Conservation (phyloP, 2,113 vertebrate species). For the human region DNA sequence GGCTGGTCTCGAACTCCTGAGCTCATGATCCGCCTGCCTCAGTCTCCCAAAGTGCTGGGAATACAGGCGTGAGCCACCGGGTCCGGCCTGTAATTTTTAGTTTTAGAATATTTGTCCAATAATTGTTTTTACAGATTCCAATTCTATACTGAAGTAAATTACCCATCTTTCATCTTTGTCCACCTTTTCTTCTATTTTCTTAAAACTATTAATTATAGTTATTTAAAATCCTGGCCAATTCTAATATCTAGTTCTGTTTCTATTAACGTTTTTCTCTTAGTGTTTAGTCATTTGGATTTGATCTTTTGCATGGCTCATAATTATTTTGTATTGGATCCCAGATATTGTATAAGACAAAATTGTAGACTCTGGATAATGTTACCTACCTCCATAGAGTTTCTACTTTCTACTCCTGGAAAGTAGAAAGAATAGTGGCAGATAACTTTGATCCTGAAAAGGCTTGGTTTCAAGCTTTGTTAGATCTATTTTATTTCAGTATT, state of each 20-base stretch:
- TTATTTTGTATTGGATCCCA: not conserved
- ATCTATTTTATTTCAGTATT: not conserved
- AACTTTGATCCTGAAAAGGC: not conserved
- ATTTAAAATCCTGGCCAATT: not conserved
- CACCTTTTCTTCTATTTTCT: not conserved
- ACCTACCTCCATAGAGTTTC: not conserved
- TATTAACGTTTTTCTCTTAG: not conserved
- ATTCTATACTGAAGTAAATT: not conserved
- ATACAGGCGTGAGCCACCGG: no score
- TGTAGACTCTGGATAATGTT: not conserved
- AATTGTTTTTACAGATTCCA: not conserved
- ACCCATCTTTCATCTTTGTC: not conserved
- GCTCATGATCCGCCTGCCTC: no score
- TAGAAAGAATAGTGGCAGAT: not conserved
- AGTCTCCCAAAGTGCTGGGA: no score
- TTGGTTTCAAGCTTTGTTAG: not conserved
- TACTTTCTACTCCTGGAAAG: not conserved
- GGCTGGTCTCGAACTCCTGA: no score
- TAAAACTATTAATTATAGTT: not conserved
- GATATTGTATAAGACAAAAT: not conserved
- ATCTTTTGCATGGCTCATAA: not conserved
- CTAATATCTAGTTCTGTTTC: not conserved
- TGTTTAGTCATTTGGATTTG: slow-evolving; percentile 9
- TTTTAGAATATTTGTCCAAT: not conserved
- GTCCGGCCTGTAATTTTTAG: not conserved